Base-by-base conservation (phyloP, 1,140 invertebrate genomes). In the Papilio xuthus region DNA sequence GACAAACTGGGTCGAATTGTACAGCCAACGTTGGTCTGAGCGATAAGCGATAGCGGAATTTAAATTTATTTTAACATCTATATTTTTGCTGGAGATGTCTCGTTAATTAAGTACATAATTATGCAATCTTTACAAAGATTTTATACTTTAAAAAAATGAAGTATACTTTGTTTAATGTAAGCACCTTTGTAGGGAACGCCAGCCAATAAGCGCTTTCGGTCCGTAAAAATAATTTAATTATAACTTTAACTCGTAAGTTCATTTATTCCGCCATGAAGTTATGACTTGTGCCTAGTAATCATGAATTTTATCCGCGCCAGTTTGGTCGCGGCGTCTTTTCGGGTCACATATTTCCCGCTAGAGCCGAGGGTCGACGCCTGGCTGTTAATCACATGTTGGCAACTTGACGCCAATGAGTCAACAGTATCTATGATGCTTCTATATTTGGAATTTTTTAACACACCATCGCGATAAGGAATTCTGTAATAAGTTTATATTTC, bases 1-100 rank as follows among this genome's bases (percentile, higher is more conserved):
- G 87, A 85, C 83, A 78, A 89, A 84, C 80, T 89, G 83, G 90
- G 89, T 90, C 88, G 84, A 85, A 89, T 86, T 86, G 79, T 85
- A 80, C 50, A 74, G 13, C n/a, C 15, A 70, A 42, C 69, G 23
- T 10, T 63, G 78, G 81, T 60, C 26, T 41, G 32, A 78, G 72
- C 47, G 20, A 80, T 32, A 77, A 69, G 81, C 80, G 79, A 20
- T 37, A 72, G 60, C 78, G 74, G 60, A 2, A 9, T 20, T 13
- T 26, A 0, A 26, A 60, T 4, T 1, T 26, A 4, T 26, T 60
- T 23, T 26, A 26, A 53, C 18, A 44, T 44, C 12, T 2, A 10
- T 44, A n/a, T 4, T 53, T 53, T 20, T 4, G 15, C 7, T 18
- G n/a, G 18, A 7, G n/a, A 7, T 53, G 47, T 13, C 53, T 2